Conservation (phyloP, 2,888 invertebrate genomes). For the Habrosyne pyritoides region DNA sequence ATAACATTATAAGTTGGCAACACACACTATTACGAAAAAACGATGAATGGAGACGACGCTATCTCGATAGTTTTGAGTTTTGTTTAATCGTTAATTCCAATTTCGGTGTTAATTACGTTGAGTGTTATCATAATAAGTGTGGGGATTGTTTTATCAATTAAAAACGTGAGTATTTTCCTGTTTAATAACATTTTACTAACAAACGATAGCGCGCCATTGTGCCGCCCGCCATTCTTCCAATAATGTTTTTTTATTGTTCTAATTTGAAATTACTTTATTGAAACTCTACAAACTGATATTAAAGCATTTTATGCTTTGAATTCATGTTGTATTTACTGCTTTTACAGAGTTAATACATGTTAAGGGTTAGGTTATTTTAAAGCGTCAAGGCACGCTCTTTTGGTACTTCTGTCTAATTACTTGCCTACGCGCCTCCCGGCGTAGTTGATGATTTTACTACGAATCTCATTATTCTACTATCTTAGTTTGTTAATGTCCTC, state of each 20-base stretch:
- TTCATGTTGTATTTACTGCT: background rate
- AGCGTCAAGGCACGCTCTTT: constrained; percentile 1
- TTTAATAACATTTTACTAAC: constrained; percentile 20
- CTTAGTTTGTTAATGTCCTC: background rate
- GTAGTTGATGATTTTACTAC: background rate
- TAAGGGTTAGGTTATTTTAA: background rate
- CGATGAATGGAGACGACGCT: constrained; percentile 58
- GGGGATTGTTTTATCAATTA: constrained; percentile 37
- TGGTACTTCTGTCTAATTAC: background rate
- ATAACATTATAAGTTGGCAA: too few relatives aligned
- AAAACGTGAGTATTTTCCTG: constrained; percentile 54
- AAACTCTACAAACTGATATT: background rate
- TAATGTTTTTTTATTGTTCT: constrained; percentile 43
- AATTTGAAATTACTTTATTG: constrained; percentile 16
- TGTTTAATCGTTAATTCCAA: constrained; percentile 41
- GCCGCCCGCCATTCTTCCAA: constrained; percentile 73
- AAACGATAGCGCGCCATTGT: constrained; percentile 61
- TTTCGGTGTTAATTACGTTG: constrained; percentile 41
- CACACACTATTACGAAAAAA: constrained; percentile 47
- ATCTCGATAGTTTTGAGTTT: constrained; percentile 46
- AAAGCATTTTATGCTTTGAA: background rate
- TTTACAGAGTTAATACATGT: too few relatives aligned
- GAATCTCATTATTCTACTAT: background rate
- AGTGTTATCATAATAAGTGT: constrained; percentile 47
- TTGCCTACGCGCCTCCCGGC: constrained; percentile 1